These are phyloP conservation scores for Beroe forskalii DNA, from an alignment of 37 sponge, comb jelly and placozoan species.

Conservation along the genomic window DNA sequence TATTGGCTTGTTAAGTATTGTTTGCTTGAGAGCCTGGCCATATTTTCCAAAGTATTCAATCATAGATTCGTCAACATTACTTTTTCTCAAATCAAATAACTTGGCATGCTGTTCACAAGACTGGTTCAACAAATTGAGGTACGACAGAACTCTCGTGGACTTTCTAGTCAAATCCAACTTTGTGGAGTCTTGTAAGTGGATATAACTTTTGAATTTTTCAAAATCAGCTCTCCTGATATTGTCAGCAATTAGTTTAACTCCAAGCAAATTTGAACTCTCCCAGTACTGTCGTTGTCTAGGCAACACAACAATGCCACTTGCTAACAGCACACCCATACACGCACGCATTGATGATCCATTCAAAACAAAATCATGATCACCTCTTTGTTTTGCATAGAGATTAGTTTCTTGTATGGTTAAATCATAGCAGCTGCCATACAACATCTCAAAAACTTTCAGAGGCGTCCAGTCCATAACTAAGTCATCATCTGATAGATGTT, in stretches of 20 bases:
- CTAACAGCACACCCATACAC: not conserved
- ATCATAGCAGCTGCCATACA: too few species aligned
- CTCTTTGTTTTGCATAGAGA: too few species aligned
- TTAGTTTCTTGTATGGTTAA: too few species aligned
- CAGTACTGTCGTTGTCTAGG: not conserved
- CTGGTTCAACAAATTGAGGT: not conserved
- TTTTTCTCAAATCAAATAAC: not conserved
- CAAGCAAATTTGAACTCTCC: not conserved
- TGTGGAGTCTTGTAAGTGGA: not conserved
- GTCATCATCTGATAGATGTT: too few species aligned
- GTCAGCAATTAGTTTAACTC: not conserved
- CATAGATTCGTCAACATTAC: not conserved
- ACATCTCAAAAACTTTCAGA: too few species aligned
- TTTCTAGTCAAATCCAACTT: not conserved
- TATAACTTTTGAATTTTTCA: not conserved
- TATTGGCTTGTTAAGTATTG: not conserved
- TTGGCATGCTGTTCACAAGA: not conserved
- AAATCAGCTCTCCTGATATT: not conserved
- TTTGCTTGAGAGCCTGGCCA: not conserved
- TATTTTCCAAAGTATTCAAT: not conserved
- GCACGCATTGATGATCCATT: not conserved
- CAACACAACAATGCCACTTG: not conserved
- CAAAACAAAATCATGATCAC: too few species aligned
- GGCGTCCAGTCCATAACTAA: too few species aligned
- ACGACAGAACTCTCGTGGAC: not conserved